Percentiles rank a stretch among this genome's conserved stretches.
Evolutionary conservation across 1,140 invertebrate species (phyloP).

Genomic region (Eupristina koningsbergeri): DNA sequence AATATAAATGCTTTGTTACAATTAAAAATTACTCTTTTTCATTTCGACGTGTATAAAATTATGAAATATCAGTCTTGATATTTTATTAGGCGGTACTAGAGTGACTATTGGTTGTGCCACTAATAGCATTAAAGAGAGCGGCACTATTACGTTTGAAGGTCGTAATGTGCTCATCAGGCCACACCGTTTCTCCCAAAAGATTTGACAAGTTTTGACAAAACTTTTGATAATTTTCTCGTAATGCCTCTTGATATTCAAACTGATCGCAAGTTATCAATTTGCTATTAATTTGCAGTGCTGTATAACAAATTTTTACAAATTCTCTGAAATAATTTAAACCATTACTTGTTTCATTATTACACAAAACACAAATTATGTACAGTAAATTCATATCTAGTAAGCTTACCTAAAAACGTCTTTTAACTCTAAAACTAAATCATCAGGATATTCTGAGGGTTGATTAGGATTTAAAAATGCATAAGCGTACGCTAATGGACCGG

Average conservation of each 20-base stretch:
- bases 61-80: constrained; percentile 51
- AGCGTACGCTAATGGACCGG: constrained; percentile 94
- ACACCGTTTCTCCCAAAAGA: constrained; percentile 80
- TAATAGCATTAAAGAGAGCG: constrained; percentile 80
- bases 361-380: neutral
- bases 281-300: constrained; percentile 89
- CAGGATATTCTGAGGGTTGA: constrained; percentile 78
- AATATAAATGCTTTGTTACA: constrained; percentile 19
- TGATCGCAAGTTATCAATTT: constrained; percentile 89
- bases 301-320: constrained; percentile 90
- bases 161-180: constrained; percentile 78
- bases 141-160: constrained; percentile 79
- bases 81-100: constrained; percentile 77
- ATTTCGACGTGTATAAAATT: constrained; percentile 25
- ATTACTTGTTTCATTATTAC: neutral
- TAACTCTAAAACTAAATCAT: constrained; percentile 87
- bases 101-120: constrained; percentile 78
- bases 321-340: constrained; percentile 78
- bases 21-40: constrained; percentile 22
- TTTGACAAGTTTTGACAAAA: constrained; percentile 84
- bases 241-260: constrained; percentile 89
- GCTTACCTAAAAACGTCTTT: constrained; percentile 88
- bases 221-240: constrained; percentile 89
- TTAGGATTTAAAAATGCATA: constrained; percentile 88
- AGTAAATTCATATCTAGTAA: neutral